A percentile compares a stretch with the other conserved stretches of the same genome.
These are phyloP conservation scores for Teleogryllus occipitalis DNA, from an alignment of 1,140 invertebrate species.

Conservation along the genomic window DNA sequence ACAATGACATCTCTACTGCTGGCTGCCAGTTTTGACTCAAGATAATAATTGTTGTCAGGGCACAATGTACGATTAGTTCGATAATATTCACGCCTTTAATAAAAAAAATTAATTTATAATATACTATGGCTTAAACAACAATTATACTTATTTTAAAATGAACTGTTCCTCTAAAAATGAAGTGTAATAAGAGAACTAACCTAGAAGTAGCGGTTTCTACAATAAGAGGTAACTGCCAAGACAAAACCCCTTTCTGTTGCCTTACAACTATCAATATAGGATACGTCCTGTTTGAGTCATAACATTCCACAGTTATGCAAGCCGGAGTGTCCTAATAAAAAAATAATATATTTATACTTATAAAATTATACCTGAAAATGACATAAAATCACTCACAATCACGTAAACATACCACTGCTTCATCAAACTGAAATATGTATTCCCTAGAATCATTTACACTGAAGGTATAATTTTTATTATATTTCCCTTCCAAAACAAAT, in stretches of 20 bases:
- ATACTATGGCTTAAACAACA: neutral
- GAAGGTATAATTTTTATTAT: neutral
- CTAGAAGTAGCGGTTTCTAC: conserved; percentile 40
- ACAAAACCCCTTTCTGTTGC: conserved; percentile 55
- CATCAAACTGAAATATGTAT: conserved; percentile 32
- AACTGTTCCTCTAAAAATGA: neutral
- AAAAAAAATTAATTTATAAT: neutral
- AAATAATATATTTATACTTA: conserved; percentile 12
- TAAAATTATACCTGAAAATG: neutral
- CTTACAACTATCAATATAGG: conserved; percentile 57
- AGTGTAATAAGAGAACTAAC: conserved; percentile 30
- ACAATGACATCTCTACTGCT: conserved; percentile 41
- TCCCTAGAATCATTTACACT: conserved; percentile 28
- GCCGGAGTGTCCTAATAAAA: conserved; percentile 35
- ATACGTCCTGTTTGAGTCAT: conserved; percentile 40
- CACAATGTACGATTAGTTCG: conserved; percentile 56
- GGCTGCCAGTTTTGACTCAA: conserved; percentile 24
- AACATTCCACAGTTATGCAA: conserved; percentile 45
- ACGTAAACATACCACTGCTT: conserved; percentile 15
- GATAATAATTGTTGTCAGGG: conserved; percentile 45
- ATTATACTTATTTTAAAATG: neutral
- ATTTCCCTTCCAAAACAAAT: neutral
- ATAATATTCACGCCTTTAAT: conserved; percentile 40
- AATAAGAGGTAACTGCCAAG: conserved; percentile 57
- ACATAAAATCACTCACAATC: conserved; percentile 3